Evolutionary conservation across 1,140 invertebrate species (phyloP), one percentile per base, ranked within the genome.

Genomic region (Eriosoma lanigerum): DNA sequence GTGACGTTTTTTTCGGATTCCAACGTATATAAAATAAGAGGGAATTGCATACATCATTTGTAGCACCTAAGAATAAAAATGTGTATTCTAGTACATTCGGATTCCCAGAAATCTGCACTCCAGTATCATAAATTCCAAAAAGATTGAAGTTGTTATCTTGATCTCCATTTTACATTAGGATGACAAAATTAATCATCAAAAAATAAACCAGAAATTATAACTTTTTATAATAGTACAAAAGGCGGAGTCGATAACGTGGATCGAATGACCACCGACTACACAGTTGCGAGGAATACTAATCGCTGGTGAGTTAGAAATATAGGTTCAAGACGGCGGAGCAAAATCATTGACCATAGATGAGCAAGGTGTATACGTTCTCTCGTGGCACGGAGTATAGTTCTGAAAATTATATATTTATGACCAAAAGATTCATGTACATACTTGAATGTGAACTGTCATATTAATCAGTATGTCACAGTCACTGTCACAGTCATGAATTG

Each of bases 191-290:
- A 58, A 80, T 32, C 50, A 82, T 73, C 26, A 80, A 82, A 46
- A 10, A 24, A 21, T 8, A n/a, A n/a, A n/a, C n/a, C n/a, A n/a
- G n/a, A n/a, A n/a, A n/a, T n/a, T n/a, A n/a, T n/a, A n/a, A n/a
- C n/a, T 32, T 38, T 48, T 21, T 82, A 84, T 80, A 84, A 83
- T 50, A 50, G 21, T 48, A 80, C 78, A 19, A 81, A 81, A 66
- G 62, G 58, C 8, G 78, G 78, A 66, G 78, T 66, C 1, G 78
- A 81, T 66, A 52, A 50, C 9, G 50, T 68, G 12, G 80, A 81
- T 52, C 24, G 50, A 54, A 68, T 72, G 80, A n/a, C 52, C n/a
- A 29, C 17, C 8, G 50, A 70, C 29, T 81, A 84, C 81, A 81
- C 80, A 29, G 66, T 70, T 26, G 50, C 80, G 44, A 81, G 64